Evolutionary conservation across 1,140 invertebrate genomes (phyloP).

Genomic region (Bombus impatiens): DNA sequence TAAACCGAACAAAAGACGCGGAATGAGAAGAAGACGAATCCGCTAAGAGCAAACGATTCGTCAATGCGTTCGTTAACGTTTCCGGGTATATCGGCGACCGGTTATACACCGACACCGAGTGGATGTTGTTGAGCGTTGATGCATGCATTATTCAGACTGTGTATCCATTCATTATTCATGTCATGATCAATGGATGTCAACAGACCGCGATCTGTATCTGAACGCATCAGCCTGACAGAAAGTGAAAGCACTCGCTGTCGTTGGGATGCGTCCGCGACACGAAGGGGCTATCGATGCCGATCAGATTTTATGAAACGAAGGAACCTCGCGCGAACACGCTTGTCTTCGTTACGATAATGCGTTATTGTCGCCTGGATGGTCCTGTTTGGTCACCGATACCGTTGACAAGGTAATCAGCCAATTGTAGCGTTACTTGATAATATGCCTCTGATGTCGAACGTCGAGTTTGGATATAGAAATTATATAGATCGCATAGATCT

Average conservation of each 20-base stretch:
- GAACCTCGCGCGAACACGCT: not conserved
- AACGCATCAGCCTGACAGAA: slow-evolving; percentile 58
- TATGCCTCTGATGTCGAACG: too few relatives aligned
- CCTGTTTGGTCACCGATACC: not conserved
- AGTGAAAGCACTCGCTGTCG: slow-evolving; percentile 57
- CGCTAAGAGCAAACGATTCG: slow-evolving; percentile 19
- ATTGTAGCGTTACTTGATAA: not conserved
- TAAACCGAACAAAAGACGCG: too few relatives aligned
- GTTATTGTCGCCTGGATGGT: not conserved
- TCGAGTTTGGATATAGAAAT: not conserved
- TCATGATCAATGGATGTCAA: slow-evolving; percentile 76
- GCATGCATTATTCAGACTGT: slow-evolving; percentile 75
- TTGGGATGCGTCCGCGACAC: not conserved
- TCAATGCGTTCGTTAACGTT: slow-evolving; percentile 59
- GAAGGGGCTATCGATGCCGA: not conserved
- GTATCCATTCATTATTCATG: slow-evolving; percentile 77
- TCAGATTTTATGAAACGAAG: slow-evolving; percentile 31
- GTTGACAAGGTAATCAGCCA: slow-evolving; percentile 14
- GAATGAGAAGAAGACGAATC: too few relatives aligned
- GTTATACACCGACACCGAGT: slow-evolving; percentile 65
- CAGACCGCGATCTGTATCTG: slow-evolving; percentile 73
- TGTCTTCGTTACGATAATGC: not conserved
- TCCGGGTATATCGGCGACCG: slow-evolving; percentile 31
- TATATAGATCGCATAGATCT: too few relatives aligned
- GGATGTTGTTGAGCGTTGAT: slow-evolving; percentile 71